Evolutionary conservation across 2,113 vertebrate species (phyloP).

Genomic region (Neodon shergylaensis): DNA sequence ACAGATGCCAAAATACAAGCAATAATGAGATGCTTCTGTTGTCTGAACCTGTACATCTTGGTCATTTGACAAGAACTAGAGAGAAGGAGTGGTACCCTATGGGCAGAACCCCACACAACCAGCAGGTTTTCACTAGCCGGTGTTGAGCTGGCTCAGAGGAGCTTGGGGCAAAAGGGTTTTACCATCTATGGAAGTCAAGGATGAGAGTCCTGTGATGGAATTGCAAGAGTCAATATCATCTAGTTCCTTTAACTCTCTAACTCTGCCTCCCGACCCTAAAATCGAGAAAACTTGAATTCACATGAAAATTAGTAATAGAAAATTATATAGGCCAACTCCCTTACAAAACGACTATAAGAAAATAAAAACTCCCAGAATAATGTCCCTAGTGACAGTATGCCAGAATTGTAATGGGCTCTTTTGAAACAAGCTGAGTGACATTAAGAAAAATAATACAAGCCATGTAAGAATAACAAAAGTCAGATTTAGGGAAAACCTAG

Average conservation of each 20-base stretch:
- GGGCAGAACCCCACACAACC: not conserved
- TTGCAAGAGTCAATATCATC: no score
- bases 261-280: not conserved
- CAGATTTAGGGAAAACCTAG: slow-evolving; percentile 10
- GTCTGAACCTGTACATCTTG: not conserved
- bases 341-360: slow-evolving; percentile 14
- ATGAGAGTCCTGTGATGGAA: not conserved
- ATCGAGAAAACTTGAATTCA: not conserved
- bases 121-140: not conserved
- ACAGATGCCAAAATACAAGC: not conserved
- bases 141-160: not conserved
- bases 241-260: not conserved
- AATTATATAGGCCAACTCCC: not conserved
- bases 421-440: slow-evolving; percentile 19
- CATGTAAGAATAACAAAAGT: not conserved
- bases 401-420: not conserved
- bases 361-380: slow-evolving; percentile 1
- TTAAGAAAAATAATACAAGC: slow-evolving; percentile 20
- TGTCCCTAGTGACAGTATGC: not conserved
- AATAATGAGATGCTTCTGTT: rapidly evolving
- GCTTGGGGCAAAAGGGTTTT: rapidly evolving
- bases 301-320: not conserved
- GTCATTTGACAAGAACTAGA: not conserved
- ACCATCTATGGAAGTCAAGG: not conserved
- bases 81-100: not conserved